Evolutionary conservation across 2,797 vertebrate species (phyloP), one percentile per base, ranked within the genome.

Genomic region (Oophaga sylvatica): DNA sequence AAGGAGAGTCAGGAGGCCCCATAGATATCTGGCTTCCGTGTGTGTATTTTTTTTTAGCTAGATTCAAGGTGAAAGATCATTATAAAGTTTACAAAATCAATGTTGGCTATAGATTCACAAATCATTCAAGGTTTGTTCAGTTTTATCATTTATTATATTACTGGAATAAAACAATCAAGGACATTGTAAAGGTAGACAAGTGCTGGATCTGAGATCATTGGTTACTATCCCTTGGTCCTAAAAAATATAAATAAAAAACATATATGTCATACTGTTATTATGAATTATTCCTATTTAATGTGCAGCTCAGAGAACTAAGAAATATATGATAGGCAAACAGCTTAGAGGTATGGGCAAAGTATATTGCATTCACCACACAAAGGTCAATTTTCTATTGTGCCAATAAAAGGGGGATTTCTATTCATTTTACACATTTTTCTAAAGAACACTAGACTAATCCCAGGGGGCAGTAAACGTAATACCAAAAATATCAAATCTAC

Each of bases 201-300:
- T 41, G 26, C 81, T 31, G 81, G 48, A 83, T 57, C 67, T 68
- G 65, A 35, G 65, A 48, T 83, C 81, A 83, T 20, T 15, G 53
- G 20, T 71, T 71, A 29, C 15, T 57, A 83, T 41, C 16, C 57
- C 45, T 57, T 56, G 81, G 20, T 22, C 81, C 81, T 83, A 83
- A 56, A 83, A 82, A 83, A 71, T 59, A 83, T 35, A 71, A 71
- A 56, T 82, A 31, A 57, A 70, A 70, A 29, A 57, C 22, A 70
- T 8, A 71, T 22, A 80, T 26, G 2, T 79, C 53, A 75, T 48
- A 22, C 77, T 31, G 17, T 79, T 29, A 79, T 59, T 19, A 59
- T 29, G 16, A 26, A 59, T 22, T 29, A 2, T 53, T 78, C 19
- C 53, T 22, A 57, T 57, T 59, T 15, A 57, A 78, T 56, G 12